phyloP scores from a whole-genome alignment of 2,113 vertebrate genomes.

The Plestiodon gilberti region DNA sequence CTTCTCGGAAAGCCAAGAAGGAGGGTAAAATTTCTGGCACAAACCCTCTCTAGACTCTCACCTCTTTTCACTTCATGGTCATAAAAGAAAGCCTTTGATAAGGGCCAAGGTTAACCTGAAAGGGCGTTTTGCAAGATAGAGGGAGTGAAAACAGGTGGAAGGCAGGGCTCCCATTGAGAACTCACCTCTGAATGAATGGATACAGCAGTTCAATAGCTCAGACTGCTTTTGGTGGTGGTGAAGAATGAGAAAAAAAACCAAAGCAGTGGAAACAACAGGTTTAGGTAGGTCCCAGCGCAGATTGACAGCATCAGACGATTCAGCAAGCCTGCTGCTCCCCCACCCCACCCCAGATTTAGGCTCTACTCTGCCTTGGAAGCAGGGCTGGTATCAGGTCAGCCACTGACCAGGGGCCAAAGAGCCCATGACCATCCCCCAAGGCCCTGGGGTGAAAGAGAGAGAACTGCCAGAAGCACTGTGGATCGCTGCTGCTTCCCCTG shows the following conservation, averaged over 20 bases:
- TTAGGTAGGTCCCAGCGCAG: neutral
- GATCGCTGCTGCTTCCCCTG: no score
- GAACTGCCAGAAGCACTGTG: no score
- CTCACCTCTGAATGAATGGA: neutral
- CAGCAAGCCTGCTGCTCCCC: no score
- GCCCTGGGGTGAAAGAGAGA: no score
- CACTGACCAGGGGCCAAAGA: no score
- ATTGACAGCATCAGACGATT: no score
- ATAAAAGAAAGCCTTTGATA: neutral
- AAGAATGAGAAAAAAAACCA: neutral
- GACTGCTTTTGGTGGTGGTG: neutral
- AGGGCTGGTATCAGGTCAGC: no score
- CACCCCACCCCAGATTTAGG: no score
- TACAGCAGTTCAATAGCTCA: no score
- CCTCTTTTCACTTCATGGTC: neutral
- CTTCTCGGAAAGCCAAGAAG: neutral
- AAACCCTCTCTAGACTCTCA: neutral
- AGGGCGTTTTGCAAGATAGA: neutral
- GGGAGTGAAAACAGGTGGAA: neutral
- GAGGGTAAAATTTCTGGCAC: neutral
- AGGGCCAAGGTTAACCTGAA: neutral
- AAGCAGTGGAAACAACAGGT: neutral
- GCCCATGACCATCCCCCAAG: no score
- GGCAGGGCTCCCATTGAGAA: neutral
- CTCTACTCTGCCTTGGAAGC: no score